Evolutionary conservation across 2,888 invertebrate genomes (phyloP), one percentile per base, ranked within the genome.

Genomic region (Kryphioiulus occultus): DNA sequence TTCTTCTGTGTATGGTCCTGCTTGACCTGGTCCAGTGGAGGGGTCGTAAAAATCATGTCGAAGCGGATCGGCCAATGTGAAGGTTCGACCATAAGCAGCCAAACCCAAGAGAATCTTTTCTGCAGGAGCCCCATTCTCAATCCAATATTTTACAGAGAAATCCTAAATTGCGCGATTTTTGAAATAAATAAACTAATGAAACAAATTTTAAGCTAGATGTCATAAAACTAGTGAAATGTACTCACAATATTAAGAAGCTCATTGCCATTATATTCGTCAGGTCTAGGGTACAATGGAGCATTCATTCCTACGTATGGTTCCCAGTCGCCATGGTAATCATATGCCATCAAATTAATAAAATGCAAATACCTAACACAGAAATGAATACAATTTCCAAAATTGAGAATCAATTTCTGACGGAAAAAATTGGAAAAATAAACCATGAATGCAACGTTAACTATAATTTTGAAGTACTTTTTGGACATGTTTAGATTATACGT

Each of bases 1-100:
- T 91, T 97, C 96, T 26, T 94, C 93, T 0, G 96, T 97, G 89
- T 93, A 95, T 0, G 96, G 96, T 0, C 97, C 97, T 89, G 94
- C 42, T 32, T 39, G 87, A 10, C 87, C 87, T 3, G 82, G 82
- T 19, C 78, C 83, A 32, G 84, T 42, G 12, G 32, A 7, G 0
- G 87, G 84, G 84, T 32, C 87, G 35, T 39, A 32, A 19, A 78
- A 32, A 84, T 26, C 87, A 19, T 87, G 30, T 0, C 5, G 0
- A 35, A 17, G 10, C n/a, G 87, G 32, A 30, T 84, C 26, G 12
- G 44, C 85, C 85, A 87, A 47, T 5, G 87, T 85, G 47, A 87
- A 85, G 17, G 7, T 47, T 5, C 44, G 87, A 4, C 85, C 53
- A 82, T 87, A 87, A 35, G 42, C 19, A 22, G 10, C 44, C 22